Evolutionary conservation across 2,888 invertebrate genomes (phyloP), one percentile per base, ranked within the genome.

Genomic region (Drosophila diplacantha): DNA sequence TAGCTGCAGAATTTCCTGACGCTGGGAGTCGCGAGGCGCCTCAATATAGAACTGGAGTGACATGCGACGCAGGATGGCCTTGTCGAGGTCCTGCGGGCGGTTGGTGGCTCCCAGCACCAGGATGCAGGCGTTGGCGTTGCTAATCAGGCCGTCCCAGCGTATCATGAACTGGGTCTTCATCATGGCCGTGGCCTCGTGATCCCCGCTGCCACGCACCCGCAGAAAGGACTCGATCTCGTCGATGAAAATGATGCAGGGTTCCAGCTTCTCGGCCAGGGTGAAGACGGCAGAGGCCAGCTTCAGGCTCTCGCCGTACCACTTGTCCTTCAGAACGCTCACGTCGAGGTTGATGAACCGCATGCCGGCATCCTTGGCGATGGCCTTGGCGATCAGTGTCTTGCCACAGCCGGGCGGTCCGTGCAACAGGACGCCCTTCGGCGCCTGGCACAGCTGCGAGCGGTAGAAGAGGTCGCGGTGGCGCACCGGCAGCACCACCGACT

Each of bases 121-220:
- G 31, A 96, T 95, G 0, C 94, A 94, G 79, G 94, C 93, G 50
- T 90, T 90, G 3, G 93, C 90, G 87, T 96, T 96, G 0, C 97
- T 97, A 82, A 94, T 93, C 69, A 99, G 91, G 0, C 99, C 99
- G 89, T 99, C 99, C 99, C 99, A 99, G 71, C 98, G 91, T 73
- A 96, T 96, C 98, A 99, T 98, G 88, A 99, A 99, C 90, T 99
- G 98, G 0, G 99, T 98, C 90, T 99, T 99, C 95, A 99, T 98
- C 98, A 99, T 98, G 26, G 98, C 97, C 0, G 99, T 99, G 0
- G 97, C 98, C 89, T 99, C 99, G 87, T 99, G 99, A 89, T 99
- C 99, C 79, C 94, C 93, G 0, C 93, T 91, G 71, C 94, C 95
- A 65, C 99, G 92, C 53, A 93, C 92, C 63, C 99, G 92, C 75